Conservation (phyloP, 2,888 invertebrate genomes). For the Acleris holmiana region DNA sequence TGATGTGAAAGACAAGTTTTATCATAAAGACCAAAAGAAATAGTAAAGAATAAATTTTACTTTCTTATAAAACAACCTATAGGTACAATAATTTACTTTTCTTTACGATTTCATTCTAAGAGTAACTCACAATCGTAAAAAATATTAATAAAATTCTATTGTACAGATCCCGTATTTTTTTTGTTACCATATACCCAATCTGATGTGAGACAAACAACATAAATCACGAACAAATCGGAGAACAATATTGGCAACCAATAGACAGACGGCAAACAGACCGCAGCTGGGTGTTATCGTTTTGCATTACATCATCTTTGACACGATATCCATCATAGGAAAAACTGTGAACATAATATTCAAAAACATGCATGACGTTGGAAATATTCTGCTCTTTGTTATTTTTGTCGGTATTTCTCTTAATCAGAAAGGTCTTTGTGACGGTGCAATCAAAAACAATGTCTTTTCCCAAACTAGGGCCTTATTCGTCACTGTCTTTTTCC, state of each 20-base stretch:
- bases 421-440: neutral
- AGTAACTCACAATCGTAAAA: too few relatives aligned
- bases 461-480: too few relatives aligned
- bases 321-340: neutral
- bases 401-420: neutral
- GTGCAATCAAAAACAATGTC: too few relatives aligned
- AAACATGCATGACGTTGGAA: neutral
- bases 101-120: too few relatives aligned
- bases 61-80: too few relatives aligned
- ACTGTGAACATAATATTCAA: neutral
- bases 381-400: neutral
- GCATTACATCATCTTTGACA: conserved; percentile 13
- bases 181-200: neutral
- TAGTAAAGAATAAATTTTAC: too few relatives aligned
- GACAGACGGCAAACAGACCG: conserved; percentile 6
- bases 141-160: too few relatives aligned
- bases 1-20: too few relatives aligned
- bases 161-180: neutral
- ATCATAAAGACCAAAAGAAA: too few relatives aligned
- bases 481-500: too few relatives aligned
- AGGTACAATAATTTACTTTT: too few relatives aligned
- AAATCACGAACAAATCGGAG: conserved; percentile 16
- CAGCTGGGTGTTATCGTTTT: conserved; percentile 3
- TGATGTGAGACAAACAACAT: conserved; percentile 6
- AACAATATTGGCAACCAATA: conserved; percentile 1